Percentiles rank a stretch among this genome's conserved stretches.
These are phyloP conservation scores for Helogale parvula DNA, from an alignment of 2,113 vertebrate genomes.

Conservation along the genomic window DNA sequence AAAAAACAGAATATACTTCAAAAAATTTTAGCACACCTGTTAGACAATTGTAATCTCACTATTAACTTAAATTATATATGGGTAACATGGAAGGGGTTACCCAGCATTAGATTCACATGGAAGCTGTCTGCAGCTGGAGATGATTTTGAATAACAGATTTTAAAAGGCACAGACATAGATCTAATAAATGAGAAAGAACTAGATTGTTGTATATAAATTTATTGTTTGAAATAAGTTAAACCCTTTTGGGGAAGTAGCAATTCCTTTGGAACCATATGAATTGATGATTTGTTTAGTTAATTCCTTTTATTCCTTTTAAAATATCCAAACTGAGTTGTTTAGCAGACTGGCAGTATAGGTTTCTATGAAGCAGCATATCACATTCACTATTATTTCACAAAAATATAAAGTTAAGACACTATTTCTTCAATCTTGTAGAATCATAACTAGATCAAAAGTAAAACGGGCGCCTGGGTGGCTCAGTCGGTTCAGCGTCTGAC, in stretches of 20 bases:
- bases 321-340: neutral
- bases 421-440: neutral
- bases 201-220: neutral
- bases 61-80: neutral
- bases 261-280: neutral
- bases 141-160: slow-evolving; percentile 42
- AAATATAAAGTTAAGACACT: neutral
- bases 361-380: neutral
- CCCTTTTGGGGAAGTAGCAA: neutral
- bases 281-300: neutral
- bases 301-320: neutral
- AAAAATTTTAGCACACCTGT: neutral
- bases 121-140: neutral
- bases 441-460: neutral
- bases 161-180: neutral
- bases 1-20: neutral
- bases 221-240: neutral
- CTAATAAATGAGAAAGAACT: neutral
- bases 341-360: neutral
- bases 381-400: neutral
- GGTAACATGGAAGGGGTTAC: neutral
- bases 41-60: neutral
- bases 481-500: no score
- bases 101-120: neutral
- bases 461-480: neutral